A percentile compares a stretch with the other conserved stretches of the same genome.
phyloP scores from a whole-genome alignment of 1,140 invertebrate genomes.

The Temnothorax longispinosus region DNA sequence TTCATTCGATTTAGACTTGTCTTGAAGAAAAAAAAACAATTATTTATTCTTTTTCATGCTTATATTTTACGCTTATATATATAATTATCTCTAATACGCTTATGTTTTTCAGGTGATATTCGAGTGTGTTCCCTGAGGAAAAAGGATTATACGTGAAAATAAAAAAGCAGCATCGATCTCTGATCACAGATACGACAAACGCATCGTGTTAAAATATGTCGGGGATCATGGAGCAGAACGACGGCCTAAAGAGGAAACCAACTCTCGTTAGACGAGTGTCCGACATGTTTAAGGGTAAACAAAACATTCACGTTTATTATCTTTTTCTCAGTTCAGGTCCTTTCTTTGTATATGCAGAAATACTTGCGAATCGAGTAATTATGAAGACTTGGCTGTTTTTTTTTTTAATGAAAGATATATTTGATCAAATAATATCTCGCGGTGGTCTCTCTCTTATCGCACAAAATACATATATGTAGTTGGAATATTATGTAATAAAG shows the following conservation, averaged over 20 bases:
- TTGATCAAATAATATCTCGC: conserved; percentile 3
- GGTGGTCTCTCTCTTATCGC: not conserved
- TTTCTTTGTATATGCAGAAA: not conserved
- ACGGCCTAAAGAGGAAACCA: conserved; percentile 71
- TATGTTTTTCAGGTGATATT: conserved; percentile 9
- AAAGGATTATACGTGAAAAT: not conserved
- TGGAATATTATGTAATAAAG: conserved; percentile 24
- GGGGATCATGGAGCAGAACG: conserved; percentile 66
- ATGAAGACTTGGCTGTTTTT: not conserved
- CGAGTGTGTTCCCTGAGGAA: not conserved
- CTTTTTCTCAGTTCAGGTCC: not conserved
- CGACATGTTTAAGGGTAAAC: conserved; percentile 81
- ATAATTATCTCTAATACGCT: not conserved
- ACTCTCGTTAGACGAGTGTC: conserved; percentile 81
- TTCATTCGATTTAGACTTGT: not conserved
- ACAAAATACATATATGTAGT: conserved; percentile 7
- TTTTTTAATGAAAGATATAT: not conserved
- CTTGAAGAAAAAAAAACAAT: not conserved
- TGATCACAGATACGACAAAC: not conserved
- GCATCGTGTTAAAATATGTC: conserved; percentile 33
- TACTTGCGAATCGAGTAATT: not conserved
- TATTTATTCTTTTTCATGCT: not conserved
- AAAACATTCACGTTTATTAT: conserved; percentile 6
- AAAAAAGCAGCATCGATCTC: not conserved
- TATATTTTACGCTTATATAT: not conserved